Evolutionary conservation across 2,113 vertebrate genomes (phyloP), one percentile per base, ranked within the genome.

Genomic region (Myxocyprinus asiaticus): DNA sequence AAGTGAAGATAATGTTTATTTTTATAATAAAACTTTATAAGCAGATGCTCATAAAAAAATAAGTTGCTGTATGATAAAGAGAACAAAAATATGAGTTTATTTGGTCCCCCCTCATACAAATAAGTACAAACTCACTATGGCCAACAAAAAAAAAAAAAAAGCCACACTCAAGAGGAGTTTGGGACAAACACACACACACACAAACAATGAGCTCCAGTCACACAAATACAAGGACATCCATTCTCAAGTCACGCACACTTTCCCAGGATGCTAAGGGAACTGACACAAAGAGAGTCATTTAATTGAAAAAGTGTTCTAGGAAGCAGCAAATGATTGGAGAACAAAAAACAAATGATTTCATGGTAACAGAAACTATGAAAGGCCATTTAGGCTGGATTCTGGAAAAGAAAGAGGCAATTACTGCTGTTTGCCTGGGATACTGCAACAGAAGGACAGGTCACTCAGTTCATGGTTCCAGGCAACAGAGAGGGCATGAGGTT

Each of bases 371-470:
- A 82, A 82, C 87, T 85, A 77, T 87, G 83, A 89, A 88, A 71
- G 71, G 74, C 8, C 76, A 84, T 80, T 79, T 68, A 77, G 70
- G 77, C 83, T 48, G 75, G 74, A 81, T 63, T 42, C 72, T 22
- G 11, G 72, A 72, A 71, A 83, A 89, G 76, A 91, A 92, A 90
- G 86, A 85, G 81, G 58, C 33, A 17, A 90, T 92, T 90, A 86
- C 90, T 86, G 33, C 80, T 78, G 78, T 87, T 89, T 86, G 84
- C 81, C 86, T 85, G 83, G 86, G 87, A 91, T 89, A 84, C 85
- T 82, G 77, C 81, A 70, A 73, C 62, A 81, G 82, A 87, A 58
- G 85, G 80, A 71, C 45, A 70, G 86, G 80, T 81, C 80, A 88
- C 83, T 86, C 82, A 84, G 80, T 83, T 77, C 76, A 4, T 59